Evolutionary conservation across 2,113 vertebrate genomes (phyloP).

Genomic region (Petaurus breviceps): DNA sequence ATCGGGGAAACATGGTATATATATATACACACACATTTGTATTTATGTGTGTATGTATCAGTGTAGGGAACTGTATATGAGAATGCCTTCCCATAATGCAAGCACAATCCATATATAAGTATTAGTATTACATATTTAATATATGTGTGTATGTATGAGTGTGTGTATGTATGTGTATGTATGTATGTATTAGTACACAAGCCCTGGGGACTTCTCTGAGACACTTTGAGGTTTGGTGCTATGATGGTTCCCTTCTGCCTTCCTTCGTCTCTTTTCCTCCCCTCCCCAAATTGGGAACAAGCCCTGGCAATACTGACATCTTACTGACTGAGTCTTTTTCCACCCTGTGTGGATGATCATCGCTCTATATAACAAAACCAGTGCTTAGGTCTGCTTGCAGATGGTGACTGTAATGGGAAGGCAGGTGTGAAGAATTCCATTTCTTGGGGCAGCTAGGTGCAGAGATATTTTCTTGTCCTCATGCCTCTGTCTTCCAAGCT

Average conservation of each 20-base stretch:
- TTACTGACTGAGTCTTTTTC: not conserved
- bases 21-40: no score
- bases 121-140: no score
- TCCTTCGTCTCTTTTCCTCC: not conserved
- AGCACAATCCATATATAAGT: not conserved
- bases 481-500: not conserved
- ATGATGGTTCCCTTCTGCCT: not conserved
- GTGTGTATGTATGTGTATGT: not conserved
- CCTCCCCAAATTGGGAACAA: not conserved
- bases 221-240: not conserved
- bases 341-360: not conserved
- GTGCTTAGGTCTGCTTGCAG: not conserved
- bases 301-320: not conserved
- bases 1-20: no score
- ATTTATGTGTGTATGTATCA: not conserved
- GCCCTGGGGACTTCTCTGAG: not conserved
- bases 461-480: not conserved
- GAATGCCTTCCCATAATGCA: not conserved
- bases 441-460: not conserved
- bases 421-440: constrained; percentile 54
- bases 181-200: not conserved
- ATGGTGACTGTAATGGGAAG: constrained; percentile 67
- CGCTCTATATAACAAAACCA: not conserved
- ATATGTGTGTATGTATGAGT: no score
- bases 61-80: no score